A percentile compares a stretch with the other conserved stretches of the same genome.
Evolutionary conservation across 2,888 invertebrate genomes (phyloP).

Genomic region (Teleiodes luculella): DNA sequence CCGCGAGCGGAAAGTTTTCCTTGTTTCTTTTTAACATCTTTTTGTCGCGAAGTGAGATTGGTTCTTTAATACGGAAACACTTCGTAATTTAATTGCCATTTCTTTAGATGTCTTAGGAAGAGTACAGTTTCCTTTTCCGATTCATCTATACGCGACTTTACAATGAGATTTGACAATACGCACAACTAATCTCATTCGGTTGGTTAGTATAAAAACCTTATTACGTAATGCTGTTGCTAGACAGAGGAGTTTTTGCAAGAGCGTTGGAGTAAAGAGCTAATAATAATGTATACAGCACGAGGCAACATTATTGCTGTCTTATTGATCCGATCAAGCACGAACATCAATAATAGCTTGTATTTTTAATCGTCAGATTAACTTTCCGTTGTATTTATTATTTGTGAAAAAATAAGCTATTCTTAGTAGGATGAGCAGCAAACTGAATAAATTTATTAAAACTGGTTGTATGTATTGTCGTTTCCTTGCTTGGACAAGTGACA

Average conservation of each 20-base stretch:
- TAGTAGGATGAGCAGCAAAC: background rate
- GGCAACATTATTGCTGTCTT: slow-evolving; percentile 8
- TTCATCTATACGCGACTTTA: slow-evolving; percentile 13
- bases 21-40: background rate
- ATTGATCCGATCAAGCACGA: slow-evolving; percentile 33
- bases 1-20: background rate
- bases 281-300: slow-evolving; percentile 1
- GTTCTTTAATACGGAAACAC: background rate
- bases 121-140: slow-evolving; percentile 1
- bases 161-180: slow-evolving; percentile 23
- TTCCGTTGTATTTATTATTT: background rate
- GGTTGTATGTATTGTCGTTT: background rate
- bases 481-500: slow-evolving; percentile 26
- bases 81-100: background rate
- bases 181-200: slow-evolving; percentile 39
- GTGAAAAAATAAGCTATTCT: background rate
- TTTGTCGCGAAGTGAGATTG: background rate
- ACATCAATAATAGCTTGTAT: slow-evolving; percentile 33
- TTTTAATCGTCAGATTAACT: background rate
- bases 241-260: slow-evolving; percentile 15
- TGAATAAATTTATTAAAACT: slow-evolving; percentile 3
- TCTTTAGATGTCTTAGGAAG: background rate
- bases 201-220: slow-evolving; percentile 38
- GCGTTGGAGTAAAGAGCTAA: background rate
- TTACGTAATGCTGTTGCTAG: slow-evolving; percentile 41